phyloP scores from a whole-genome alignment of 2,797 vertebrate genomes.

The Scomberomorus guttatus region DNA sequence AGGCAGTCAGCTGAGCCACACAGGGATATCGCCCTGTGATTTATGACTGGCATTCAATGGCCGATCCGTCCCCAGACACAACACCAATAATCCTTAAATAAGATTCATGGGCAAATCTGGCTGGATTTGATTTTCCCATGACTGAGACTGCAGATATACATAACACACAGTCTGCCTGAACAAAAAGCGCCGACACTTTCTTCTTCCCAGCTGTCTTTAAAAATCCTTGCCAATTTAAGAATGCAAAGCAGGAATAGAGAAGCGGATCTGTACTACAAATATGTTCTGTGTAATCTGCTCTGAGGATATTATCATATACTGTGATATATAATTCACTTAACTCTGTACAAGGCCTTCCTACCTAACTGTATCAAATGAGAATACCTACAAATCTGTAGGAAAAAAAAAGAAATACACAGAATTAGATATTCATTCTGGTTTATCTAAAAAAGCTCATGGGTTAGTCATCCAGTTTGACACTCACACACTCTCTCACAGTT shows the following conservation, averaged over 20 bases:
- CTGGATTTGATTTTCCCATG: conserved; percentile 77
- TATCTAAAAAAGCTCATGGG: not conserved
- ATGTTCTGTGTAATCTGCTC: conserved; percentile 36
- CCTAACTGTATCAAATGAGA: conserved; percentile 18
- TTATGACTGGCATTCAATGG: conserved; percentile 71
- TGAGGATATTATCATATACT: conserved; percentile 21
- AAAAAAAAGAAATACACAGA: conserved; percentile 2
- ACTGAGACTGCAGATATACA: conserved; percentile 63
- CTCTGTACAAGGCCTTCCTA: not conserved
- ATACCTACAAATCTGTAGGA: conserved; percentile 13
- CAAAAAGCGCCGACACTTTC: conserved; percentile 17
- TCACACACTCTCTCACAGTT: conserved; percentile 13
- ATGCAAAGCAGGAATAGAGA: conserved; percentile 35
- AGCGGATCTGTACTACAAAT: conserved; percentile 33
- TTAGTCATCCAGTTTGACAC: conserved; percentile 22
- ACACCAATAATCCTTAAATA: conserved; percentile 77
- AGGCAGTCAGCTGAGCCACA: conserved; percentile 54
- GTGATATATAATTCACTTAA: not conserved
- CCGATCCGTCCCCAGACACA: conserved; percentile 61
- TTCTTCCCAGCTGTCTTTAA: conserved; percentile 47
- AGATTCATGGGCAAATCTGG: conserved; percentile 74
- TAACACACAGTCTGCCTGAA: conserved; percentile 51
- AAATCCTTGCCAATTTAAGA: conserved; percentile 50
- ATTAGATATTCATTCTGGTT: conserved; percentile 7
- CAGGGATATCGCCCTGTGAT: conserved; percentile 72